Base-by-base conservation (phyloP, 2,888 invertebrate species). In the Drosophila anceps region DNA sequence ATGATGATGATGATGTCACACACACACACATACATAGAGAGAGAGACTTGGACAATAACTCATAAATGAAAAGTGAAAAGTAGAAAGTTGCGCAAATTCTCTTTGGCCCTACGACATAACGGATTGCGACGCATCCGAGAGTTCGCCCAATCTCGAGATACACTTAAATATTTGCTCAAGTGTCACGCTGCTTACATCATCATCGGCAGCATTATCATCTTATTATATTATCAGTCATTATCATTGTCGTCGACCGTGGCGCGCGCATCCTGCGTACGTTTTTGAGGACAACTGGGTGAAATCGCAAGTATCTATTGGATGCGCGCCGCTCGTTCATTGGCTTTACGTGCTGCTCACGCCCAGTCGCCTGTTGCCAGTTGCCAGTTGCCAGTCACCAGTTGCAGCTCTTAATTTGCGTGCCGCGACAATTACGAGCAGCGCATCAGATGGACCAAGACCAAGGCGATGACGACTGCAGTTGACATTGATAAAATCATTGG, bases 41-140 rank as follows among this genome's bases (percentile, higher is more conserved):
- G n/a, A 44, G 35, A 15, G n/a, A 18, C 33, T 61, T 66, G 53
- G 76, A 81, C 74, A 90, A 85, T 84, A 84, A 82, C 67, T 85
- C 83, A 83, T 90, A 90, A 90, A 88, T 86, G 90, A 90, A 86
- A 86, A 86, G 86, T 86, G 86, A 86, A 86, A 86, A 90, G 90
- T 90, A 86, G 86, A 86, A 86, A 86, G 86, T 86, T 86, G 84
- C 84, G 84, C 90, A 89, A 89, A 84, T 84, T 84, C 84, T 84
- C 90, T 89, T 89, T 70, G 72, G 82, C 84, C 82, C 87, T 29
- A 31, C 51, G 46, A 71, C 65, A 81, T 81, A 81, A 79, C 78
- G 77, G 78, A 77, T 76, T 76, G 77, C 65, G 62, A 60, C 10
- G 66, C 73, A 75, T 65, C 66, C 61, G 78, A 61, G 65, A 53